These are phyloP conservation scores for Tanytarsus gracilentus DNA, from an alignment of 2,888 invertebrate species.

Conservation along the genomic window DNA sequence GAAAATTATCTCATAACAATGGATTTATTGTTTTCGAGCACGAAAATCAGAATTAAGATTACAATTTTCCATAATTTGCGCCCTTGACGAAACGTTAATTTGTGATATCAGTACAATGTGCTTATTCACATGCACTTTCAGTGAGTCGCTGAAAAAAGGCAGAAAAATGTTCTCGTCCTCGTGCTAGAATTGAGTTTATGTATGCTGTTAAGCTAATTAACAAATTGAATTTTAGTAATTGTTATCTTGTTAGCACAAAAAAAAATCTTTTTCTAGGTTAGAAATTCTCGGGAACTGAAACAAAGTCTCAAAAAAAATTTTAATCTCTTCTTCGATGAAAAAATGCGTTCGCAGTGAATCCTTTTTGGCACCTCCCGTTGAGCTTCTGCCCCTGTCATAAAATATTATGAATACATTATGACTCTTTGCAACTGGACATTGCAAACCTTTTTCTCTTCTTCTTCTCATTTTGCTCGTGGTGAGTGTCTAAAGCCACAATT, in stretches of 20 bases:
- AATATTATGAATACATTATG: conserved; percentile 17
- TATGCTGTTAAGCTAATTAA: neutral
- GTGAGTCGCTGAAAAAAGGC: neutral
- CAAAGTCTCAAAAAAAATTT: neutral
- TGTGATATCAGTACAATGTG: conserved; percentile 1
- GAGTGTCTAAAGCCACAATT: neutral
- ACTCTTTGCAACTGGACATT: conserved; percentile 8
- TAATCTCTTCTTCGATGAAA: conserved; percentile 15
- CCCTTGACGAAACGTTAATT: conserved; percentile 1
- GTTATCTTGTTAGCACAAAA: no score
- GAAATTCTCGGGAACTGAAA: neutral
- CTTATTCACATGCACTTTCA: conserved; percentile 1
- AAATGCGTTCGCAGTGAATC: neutral
- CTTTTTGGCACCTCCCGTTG: conserved; percentile 17
- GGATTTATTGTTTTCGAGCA: conserved; percentile 2
- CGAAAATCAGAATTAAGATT: neutral
- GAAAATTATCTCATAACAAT: neutral
- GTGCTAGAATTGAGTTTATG: neutral
- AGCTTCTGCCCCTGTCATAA: neutral
- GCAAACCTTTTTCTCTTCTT: neutral
- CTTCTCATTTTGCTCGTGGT: no score
- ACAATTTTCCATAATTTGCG: neutral
- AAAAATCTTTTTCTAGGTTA: no score
- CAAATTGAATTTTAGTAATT: no score
- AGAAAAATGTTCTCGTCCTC: neutral